phyloP scores from a whole-genome alignment of 2,888 invertebrate genomes.

The Megaustenia siamemsis region DNA sequence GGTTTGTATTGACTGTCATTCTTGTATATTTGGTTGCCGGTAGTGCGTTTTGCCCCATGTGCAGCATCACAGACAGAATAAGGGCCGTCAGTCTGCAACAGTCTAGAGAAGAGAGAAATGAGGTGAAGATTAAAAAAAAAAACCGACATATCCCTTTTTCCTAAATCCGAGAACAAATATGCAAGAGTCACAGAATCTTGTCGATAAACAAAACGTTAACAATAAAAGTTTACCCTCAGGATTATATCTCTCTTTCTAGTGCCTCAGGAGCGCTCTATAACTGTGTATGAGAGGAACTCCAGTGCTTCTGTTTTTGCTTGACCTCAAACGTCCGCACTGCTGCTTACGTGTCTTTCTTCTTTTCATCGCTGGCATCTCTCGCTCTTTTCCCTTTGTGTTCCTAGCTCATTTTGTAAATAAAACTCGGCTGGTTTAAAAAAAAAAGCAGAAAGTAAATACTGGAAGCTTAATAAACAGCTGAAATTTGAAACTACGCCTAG shows the following conservation, averaged over 20 bases:
- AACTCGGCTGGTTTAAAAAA: too few relatives aligned
- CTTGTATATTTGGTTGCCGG: too few relatives aligned
- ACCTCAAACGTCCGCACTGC: not conserved
- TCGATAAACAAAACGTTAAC: constrained; percentile 8
- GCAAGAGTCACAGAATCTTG: not conserved
- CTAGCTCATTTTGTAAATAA: constrained; percentile 3
- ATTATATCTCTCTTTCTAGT: constrained; percentile 5
- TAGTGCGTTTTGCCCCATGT: too few relatives aligned
- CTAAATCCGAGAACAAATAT: not conserved
- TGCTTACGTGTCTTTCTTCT: not conserved
- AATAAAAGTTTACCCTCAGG: not conserved
- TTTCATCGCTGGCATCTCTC: not conserved
- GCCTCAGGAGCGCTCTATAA: not conserved
- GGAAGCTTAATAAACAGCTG: not conserved
- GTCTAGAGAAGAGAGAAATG: too few relatives aligned
- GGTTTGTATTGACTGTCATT: too few relatives aligned
- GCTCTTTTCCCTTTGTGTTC: constrained; percentile 7
- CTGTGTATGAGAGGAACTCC: not conserved
- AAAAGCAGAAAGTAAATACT: constrained; percentile 4
- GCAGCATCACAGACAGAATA: too few relatives aligned
- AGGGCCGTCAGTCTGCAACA: too few relatives aligned
- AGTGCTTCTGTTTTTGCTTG: not conserved
- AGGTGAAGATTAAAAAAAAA: too few relatives aligned
- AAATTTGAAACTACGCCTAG: not conserved
- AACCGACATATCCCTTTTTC: not conserved